Percentiles rank a stretch among this genome's conserved stretches.
phyloP scores from a whole-genome alignment of 2,888 invertebrate species.

The Brachypterus glaber region DNA sequence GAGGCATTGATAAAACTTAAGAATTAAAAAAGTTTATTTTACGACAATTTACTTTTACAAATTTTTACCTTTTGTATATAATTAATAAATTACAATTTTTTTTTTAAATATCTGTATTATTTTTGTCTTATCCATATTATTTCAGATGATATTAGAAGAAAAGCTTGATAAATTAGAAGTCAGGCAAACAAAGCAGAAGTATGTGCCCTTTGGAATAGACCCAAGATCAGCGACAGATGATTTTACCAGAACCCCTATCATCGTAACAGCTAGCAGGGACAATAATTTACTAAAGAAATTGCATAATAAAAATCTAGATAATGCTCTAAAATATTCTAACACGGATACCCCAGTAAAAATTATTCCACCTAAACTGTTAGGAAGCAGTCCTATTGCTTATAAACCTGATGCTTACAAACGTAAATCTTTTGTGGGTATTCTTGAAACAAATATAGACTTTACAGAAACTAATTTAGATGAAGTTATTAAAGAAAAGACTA shows the following conservation, averaged over 20 bases:
- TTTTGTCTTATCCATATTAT: too few species aligned
- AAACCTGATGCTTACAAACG: constrained; percentile 33
- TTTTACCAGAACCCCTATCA: constrained; percentile 51
- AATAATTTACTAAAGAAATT: constrained; percentile 23
- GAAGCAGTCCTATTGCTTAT: constrained; percentile 31
- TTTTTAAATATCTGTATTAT: too few species aligned
- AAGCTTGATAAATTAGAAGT: too few species aligned
- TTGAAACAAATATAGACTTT: constrained; percentile 56
- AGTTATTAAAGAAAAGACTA: constrained; percentile 25
- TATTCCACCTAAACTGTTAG: constrained; percentile 34
- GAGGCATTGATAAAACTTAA: too few species aligned
- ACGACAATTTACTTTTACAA: too few species aligned
- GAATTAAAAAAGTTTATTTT: too few species aligned
- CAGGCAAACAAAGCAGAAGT: too few species aligned
- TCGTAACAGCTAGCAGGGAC: constrained; percentile 21
- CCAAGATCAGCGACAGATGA: constrained; percentile 52
- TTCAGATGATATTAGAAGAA: too few species aligned
- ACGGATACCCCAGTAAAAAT: constrained; percentile 35
- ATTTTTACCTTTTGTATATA: too few species aligned
- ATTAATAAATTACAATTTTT: too few species aligned
- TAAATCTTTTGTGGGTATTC: constrained; percentile 41
- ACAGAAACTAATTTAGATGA: constrained; percentile 43
- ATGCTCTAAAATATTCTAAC: constrained; percentile 17
- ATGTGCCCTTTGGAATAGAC: constrained; percentile 36
- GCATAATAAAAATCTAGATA: constrained; percentile 36